Percentiles rank a stretch among this genome's conserved stretches.
Conservation (phyloP, 2,113 vertebrate genomes). For the Sorex araneus region DNA sequence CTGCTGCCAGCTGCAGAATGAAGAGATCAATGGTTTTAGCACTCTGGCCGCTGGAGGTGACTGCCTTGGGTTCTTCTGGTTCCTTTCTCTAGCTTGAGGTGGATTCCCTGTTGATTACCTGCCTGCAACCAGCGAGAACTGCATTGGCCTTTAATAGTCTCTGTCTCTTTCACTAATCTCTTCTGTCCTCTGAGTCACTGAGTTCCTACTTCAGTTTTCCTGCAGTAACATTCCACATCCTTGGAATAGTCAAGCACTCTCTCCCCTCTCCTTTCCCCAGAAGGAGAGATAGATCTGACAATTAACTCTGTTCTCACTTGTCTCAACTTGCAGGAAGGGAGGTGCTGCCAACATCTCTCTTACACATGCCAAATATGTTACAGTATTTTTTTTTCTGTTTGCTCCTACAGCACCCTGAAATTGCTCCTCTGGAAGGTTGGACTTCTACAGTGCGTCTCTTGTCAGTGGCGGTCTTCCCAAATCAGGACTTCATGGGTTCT, state of each 20-base stretch:
- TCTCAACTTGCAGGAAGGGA: background rate
- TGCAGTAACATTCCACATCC: background rate
- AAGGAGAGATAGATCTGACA: background rate
- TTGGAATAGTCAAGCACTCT: background rate
- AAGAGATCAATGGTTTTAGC: background rate
- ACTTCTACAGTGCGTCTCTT: background rate
- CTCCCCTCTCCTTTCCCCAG: background rate
- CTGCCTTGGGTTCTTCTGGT: background rate
- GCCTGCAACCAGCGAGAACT: background rate
- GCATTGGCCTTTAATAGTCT: background rate
- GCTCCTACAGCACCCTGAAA: background rate
- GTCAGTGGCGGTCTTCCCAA: background rate
- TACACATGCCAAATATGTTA: background rate
- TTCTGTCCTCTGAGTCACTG: background rate
- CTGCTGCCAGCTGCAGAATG: background rate
- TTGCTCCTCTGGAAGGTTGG: background rate
- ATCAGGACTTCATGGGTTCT: background rate
- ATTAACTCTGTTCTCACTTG: background rate
- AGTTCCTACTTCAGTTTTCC: background rate
- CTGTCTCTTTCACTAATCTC: background rate
- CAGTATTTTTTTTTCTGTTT: background rate
- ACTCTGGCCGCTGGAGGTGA: background rate
- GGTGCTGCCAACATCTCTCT: background rate
- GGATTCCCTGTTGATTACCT: background rate
- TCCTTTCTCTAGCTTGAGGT: background rate